Evolutionary conservation across 2,113 vertebrate species (phyloP).

Genomic region (Gymnogyps californianus): DNA sequence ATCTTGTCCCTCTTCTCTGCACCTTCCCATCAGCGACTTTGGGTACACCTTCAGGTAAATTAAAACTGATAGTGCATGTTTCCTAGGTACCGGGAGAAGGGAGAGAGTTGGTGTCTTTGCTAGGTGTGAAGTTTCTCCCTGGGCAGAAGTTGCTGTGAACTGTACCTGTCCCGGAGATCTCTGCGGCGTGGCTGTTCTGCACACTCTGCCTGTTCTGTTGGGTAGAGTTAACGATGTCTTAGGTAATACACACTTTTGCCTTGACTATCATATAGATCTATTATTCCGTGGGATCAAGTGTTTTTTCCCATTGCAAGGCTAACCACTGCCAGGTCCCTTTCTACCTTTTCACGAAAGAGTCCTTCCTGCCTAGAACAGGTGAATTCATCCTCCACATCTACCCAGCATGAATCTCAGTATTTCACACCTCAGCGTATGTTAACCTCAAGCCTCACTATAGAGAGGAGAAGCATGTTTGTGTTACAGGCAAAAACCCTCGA

Average conservation of each 20-base stretch:
- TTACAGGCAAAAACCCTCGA: background rate
- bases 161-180: background rate
- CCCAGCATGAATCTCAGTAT: background rate
- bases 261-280: background rate
- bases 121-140: background rate
- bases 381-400: background rate
- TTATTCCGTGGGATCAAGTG: background rate
- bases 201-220: background rate
- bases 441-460: background rate
- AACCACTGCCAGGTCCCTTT: background rate
- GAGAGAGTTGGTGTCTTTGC: background rate
- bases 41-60: background rate
- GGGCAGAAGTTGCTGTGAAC: background rate
- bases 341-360: background rate
- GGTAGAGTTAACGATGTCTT: background rate
- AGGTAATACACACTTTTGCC: background rate
- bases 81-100: background rate
- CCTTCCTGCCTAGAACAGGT: background rate
- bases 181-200: background rate
- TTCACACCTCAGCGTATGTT: background rate
- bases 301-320: accelerated
- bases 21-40: background rate
- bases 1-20: background rate
- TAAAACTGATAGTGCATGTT: background rate
- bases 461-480: background rate